Evolutionary conservation across 2,113 vertebrate genomes (phyloP).

Genomic region (Erpornis zantholeuca): DNA sequence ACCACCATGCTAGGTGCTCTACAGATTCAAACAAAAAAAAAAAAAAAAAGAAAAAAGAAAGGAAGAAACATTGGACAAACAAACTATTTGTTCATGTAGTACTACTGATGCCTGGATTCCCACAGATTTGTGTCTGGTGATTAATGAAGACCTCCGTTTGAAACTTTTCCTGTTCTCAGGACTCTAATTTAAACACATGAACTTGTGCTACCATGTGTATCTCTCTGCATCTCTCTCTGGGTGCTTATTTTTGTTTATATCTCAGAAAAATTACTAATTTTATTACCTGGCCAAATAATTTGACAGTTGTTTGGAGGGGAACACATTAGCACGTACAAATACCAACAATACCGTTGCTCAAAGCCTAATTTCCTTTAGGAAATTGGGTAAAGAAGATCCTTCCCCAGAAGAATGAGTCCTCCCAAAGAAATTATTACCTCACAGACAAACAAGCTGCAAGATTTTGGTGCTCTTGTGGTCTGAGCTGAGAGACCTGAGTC

Average conservation of each 20-base stretch:
- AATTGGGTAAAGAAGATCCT: not conserved
- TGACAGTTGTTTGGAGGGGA: not conserved
- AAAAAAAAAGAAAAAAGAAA: not conserved
- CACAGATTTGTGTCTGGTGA: conserved; percentile 34
- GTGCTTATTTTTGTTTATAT: not conserved
- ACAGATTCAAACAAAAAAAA: not conserved
- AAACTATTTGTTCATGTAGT: conserved; percentile 10
- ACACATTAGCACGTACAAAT: not conserved
- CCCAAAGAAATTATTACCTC: not conserved
- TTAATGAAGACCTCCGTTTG: conserved; percentile 57
- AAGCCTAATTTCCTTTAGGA: not conserved
- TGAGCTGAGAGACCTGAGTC: not conserved
- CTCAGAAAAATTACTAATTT: not conserved
- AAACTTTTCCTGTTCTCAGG: conserved; percentile 61
- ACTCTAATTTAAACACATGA: conserved; percentile 21
- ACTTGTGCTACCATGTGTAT: not conserved
- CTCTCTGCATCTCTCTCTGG: not conserved
- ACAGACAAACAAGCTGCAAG: not conserved
- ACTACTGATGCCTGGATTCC: conserved; percentile 41
- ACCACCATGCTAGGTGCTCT: not conserved
- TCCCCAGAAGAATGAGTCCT: not conserved
- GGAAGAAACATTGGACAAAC: conserved; percentile 33
- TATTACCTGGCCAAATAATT: not conserved
- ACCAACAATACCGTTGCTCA: not conserved
- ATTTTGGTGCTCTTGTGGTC: not conserved